These are phyloP conservation scores for Eurytoma adleriae DNA, from an alignment of 2,888 invertebrate genomes.

Conservation along the genomic window DNA sequence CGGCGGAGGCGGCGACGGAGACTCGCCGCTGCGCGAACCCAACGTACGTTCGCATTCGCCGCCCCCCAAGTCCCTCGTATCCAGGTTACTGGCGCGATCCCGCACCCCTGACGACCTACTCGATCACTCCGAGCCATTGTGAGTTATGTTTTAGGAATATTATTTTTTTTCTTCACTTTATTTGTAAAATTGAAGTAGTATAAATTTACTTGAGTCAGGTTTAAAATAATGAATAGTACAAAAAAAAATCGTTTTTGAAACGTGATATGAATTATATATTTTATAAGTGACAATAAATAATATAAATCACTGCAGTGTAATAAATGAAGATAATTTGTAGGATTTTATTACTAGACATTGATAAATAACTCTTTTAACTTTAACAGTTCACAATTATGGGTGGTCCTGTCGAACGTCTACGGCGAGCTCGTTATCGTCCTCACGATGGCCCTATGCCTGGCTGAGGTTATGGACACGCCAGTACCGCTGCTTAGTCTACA, in stretches of 20 bases:
- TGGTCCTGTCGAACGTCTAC: conserved; percentile 77
- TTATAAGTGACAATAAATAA: not conserved
- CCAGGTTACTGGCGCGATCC: conserved; percentile 70
- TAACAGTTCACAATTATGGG: conserved; percentile 77
- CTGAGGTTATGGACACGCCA: conserved; percentile 78
- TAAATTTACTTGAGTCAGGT: too few relatives aligned
- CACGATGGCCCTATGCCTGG: conserved; percentile 77
- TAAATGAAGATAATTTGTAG: not conserved
- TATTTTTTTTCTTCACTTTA: too few relatives aligned
- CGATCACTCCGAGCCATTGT: conserved; percentile 76
- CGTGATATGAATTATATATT: too few relatives aligned
- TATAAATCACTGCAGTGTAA: too few relatives aligned
- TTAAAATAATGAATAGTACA: too few relatives aligned
- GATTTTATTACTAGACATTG: not conserved
- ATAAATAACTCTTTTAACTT: not conserved
- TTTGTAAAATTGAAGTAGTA: too few relatives aligned
- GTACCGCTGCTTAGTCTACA: conserved; percentile 77
- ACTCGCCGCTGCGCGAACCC: conserved; percentile 55
- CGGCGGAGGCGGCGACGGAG: conserved; percentile 26
- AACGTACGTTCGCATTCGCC: conserved; percentile 60
- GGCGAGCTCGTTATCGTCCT: conserved; percentile 78
- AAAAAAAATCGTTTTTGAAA: too few relatives aligned
- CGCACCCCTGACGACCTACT: conserved; percentile 71
- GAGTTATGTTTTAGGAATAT: conserved; percentile 55
- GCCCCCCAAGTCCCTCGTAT: conserved; percentile 69